These are phyloP conservation scores for Drusus annulatus DNA, from an alignment of 1,140 invertebrate genomes.

Conservation along the genomic window DNA sequence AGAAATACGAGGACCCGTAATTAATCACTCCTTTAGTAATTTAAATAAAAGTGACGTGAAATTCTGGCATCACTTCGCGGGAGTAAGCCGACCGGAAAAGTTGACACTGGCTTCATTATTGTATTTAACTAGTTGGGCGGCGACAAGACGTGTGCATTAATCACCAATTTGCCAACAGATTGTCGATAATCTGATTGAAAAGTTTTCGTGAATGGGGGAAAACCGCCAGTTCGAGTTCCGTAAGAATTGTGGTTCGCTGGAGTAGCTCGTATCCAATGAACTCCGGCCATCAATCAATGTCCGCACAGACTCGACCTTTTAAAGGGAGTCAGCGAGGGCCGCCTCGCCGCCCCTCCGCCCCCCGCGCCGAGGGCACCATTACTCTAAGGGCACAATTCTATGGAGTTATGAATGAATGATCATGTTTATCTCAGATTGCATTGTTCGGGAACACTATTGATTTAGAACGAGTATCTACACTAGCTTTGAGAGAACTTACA, in stretches of 20 bases:
- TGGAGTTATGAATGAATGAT: conserved; percentile 20
- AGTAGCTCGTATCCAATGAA: conserved; percentile 30
- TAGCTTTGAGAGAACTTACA: neutral
- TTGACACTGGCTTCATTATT: too few relatives aligned
- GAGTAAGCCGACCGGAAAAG: too few relatives aligned
- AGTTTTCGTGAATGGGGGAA: neutral
- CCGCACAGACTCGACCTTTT: conserved; percentile 29
- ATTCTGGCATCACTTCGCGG: too few relatives aligned
- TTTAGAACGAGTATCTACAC: neutral
- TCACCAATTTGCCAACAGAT: conserved; percentile 15
- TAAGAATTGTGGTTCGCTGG: neutral
- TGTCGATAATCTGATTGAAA: neutral
- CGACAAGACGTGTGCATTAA: conserved; percentile 1
- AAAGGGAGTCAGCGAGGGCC: neutral
- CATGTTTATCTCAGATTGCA: conserved; percentile 21
- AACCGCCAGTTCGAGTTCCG: too few relatives aligned
- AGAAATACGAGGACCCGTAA: too few relatives aligned
- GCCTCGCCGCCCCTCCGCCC: neutral
- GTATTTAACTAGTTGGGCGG: neutral
- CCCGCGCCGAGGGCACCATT: neutral
- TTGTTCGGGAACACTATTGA: conserved; percentile 20
- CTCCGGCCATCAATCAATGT: conserved; percentile 53
- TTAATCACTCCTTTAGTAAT: too few relatives aligned
- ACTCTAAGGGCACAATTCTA: conserved; percentile 3
- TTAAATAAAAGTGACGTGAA: too few relatives aligned